phyloP scores from a whole-genome alignment of 1,140 invertebrate genomes.

The Lepeophtheirus salmonis region DNA sequence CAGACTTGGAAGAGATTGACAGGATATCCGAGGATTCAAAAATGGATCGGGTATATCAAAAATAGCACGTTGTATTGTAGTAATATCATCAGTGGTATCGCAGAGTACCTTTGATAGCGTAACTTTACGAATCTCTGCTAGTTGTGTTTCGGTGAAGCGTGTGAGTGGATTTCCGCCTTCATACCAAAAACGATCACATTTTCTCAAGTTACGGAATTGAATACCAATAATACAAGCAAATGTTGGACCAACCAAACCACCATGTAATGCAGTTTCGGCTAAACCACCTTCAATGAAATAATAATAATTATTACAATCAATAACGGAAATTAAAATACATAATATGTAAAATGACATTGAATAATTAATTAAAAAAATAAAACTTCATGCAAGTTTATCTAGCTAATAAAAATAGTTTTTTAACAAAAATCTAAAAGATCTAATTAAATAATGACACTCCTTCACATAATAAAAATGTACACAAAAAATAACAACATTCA shows the following conservation, averaged over 20 bases:
- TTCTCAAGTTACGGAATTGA: constrained; percentile 41
- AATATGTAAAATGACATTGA: no score
- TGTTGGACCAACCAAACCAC: constrained; percentile 35
- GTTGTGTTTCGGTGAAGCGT: constrained; percentile 43
- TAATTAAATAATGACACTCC: no score
- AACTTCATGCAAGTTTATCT: no score
- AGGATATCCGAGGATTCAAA: constrained; percentile 34
- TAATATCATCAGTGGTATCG: constrained; percentile 70
- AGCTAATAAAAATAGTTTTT: no score
- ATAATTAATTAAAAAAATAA: no score
- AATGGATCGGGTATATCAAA: constrained; percentile 55
- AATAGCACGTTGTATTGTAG: constrained; percentile 62
- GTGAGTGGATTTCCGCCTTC: constrained; percentile 35
- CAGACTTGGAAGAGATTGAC: constrained; percentile 28
- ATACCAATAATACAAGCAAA: constrained; percentile 37
- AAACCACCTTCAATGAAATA: constrained; percentile 31
- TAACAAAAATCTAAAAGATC: no score
- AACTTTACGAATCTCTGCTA: constrained; percentile 76
- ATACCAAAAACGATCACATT: constrained; percentile 79
- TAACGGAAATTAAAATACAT: not conserved
- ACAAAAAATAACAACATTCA: constrained; percentile 24
- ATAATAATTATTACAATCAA: not conserved
- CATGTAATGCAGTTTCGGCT: constrained; percentile 33
- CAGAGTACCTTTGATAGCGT: constrained; percentile 78
- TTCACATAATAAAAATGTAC: no score